Evolutionary conservation across 2,113 vertebrate genomes (phyloP).

Genomic region (Bettongia penicillata): DNA sequence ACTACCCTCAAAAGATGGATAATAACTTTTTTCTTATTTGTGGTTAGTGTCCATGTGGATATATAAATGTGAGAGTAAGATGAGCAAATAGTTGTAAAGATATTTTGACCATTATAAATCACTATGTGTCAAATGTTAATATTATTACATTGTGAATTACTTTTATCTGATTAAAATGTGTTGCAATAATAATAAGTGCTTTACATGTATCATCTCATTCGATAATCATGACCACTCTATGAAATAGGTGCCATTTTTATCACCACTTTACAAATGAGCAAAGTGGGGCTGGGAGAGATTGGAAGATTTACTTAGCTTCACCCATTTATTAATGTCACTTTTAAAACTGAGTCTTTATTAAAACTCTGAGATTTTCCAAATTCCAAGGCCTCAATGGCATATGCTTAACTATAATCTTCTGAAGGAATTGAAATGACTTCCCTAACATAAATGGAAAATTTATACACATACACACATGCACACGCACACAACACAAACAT

Average conservation of each 20-base stretch:
- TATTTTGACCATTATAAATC: neutral
- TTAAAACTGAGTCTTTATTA: neutral
- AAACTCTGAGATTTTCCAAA: neutral
- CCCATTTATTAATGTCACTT: neutral
- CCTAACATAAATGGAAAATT: conserved; percentile 16
- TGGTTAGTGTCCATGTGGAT: neutral
- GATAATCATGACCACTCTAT: neutral
- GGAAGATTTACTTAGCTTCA: neutral
- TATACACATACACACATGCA: conserved; percentile 20
- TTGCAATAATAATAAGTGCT: neutral
- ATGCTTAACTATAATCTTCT: neutral
- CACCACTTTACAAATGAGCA: neutral
- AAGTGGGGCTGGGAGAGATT: neutral
- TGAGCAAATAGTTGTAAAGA: neutral
- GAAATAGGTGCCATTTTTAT: neutral
- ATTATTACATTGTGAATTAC: neutral
- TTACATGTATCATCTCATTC: neutral
- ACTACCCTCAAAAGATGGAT: neutral
- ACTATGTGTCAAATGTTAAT: neutral
- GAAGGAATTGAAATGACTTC: neutral
- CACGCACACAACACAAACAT: neutral
- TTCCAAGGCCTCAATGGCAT: neutral
- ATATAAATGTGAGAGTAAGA: neutral
- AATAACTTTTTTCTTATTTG: neutral
- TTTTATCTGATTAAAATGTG: neutral